These are phyloP conservation scores for Pelodiscus sinensis DNA, from an alignment of 2,113 vertebrate genomes.

Conservation along the genomic window DNA sequence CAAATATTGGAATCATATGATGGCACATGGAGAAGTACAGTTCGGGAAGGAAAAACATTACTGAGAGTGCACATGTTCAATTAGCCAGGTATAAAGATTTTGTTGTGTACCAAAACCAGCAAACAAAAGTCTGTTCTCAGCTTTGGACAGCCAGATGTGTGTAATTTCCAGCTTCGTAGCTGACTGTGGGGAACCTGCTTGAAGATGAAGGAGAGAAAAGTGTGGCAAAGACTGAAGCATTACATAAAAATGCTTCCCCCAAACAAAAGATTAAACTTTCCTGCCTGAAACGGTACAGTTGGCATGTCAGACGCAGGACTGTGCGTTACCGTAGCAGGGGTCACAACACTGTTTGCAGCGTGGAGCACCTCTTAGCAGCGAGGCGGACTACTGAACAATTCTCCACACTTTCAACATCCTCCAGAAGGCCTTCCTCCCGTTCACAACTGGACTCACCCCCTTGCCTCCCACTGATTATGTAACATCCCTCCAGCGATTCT, in stretches of 20 bases:
- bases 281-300: background rate
- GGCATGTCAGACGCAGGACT: background rate
- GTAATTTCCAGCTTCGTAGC: constrained; percentile 75
- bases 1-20: constrained; percentile 65
- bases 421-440: accelerated
- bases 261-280: constrained; percentile 31
- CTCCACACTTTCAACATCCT: accelerated
- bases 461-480: accelerated
- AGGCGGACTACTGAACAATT: accelerated
- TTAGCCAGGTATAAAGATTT: constrained; percentile 72
- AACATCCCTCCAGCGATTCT: accelerated
- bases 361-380: background rate
- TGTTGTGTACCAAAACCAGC: constrained; percentile 71
- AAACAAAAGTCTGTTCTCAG: constrained; percentile 70
- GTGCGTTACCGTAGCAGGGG: background rate
- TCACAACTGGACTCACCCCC: accelerated
- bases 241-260: constrained; percentile 70
- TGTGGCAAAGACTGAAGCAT: constrained; percentile 72
- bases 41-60: constrained; percentile 47
- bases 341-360: background rate
- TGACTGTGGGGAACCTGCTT: constrained; percentile 68
- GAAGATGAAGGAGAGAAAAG: constrained; percentile 72
- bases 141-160: constrained; percentile 74
- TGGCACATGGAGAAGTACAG: constrained; percentile 70
- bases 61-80: constrained; percentile 62